Evolutionary conservation across 2,888 invertebrate species (phyloP).

Genomic region (Linnaemya tessellans): DNA sequence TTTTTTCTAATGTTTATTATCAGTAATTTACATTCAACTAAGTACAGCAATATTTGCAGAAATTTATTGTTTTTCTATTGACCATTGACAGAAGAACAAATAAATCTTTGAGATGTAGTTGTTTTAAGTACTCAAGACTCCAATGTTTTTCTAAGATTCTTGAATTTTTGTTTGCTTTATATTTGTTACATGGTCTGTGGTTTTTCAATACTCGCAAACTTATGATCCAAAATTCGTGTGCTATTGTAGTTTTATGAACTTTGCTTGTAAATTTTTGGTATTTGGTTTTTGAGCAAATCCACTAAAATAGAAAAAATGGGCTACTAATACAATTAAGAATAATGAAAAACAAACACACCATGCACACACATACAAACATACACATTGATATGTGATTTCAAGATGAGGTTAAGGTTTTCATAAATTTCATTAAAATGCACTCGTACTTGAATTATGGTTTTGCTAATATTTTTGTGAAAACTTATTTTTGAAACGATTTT

Average conservation of each 20-base stretch:
- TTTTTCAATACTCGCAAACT: conserved; percentile 53
- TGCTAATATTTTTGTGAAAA: conserved; percentile 1
- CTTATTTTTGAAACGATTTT: background rate
- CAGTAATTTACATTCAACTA: conserved; percentile 54
- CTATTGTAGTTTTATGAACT: conserved; percentile 46
- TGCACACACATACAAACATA: too few species aligned
- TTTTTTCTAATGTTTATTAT: conserved; percentile 63
- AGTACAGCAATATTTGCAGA: conserved; percentile 42
- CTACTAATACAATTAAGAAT: background rate
- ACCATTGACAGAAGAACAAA: conserved; percentile 82
- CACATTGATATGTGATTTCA: conserved; percentile 32
- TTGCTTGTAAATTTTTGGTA: conserved; percentile 55
- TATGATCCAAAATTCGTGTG: conserved; percentile 60
- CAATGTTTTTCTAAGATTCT: conserved; percentile 30
- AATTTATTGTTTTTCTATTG: conserved; percentile 80
- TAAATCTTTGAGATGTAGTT: conserved; percentile 74
- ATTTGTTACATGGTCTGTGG: conserved; percentile 38
- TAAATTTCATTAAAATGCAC: conserved; percentile 47
- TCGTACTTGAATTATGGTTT: conserved; percentile 53
- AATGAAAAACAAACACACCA: conserved; percentile 27
- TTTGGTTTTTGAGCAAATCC: conserved; percentile 20
- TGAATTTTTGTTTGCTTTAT: conserved; percentile 52
- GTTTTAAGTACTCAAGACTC: conserved; percentile 70
- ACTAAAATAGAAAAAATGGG: conserved; percentile 9
- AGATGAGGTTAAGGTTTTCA: conserved; percentile 72